phyloP scores from a whole-genome alignment of 2,113 vertebrate species.

The Rhinoderma darwinii region DNA sequence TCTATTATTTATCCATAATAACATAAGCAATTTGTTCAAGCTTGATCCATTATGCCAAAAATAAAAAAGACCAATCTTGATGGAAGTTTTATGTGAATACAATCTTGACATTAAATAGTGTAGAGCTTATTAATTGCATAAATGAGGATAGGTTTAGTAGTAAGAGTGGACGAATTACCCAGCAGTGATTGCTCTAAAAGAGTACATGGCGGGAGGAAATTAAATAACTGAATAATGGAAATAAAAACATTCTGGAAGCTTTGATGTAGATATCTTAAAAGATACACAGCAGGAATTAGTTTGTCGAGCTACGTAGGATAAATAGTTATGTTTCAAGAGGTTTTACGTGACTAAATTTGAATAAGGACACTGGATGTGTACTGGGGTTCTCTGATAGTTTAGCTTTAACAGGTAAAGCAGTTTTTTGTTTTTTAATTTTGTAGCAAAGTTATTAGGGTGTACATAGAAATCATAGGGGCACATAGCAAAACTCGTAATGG shows the following conservation, averaged over 20 bases:
- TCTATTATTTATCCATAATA: not conserved
- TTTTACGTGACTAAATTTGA: not conserved
- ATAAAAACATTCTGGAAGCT: conserved; percentile 37
- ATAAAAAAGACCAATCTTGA: not conserved
- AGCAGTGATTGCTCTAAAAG: conserved; percentile 31
- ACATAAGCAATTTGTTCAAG: not conserved
- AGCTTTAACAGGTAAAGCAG: not conserved
- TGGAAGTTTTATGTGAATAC: conserved; percentile 1
- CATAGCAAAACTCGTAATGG: not conserved
- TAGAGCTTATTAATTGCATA: conserved; percentile 21
- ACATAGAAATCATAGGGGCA: not conserved
- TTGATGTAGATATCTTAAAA: conserved; percentile 34
- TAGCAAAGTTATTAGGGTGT: not conserved
- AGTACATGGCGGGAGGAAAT: conserved; percentile 27
- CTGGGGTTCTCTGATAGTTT: not conserved
- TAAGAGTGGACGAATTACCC: conserved; percentile 1
- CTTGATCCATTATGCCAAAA: not conserved
- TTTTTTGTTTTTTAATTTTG: too few relatives aligned
- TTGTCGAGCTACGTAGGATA: not conserved
- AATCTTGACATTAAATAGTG: conserved; percentile 16
- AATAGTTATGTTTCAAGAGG: not conserved
- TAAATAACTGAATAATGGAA: conserved; percentile 30
- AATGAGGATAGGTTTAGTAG: conserved; percentile 14
- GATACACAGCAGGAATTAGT: conserved; percentile 5
- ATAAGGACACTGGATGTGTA: not conserved